These are phyloP conservation scores for Caenorhabditis uteleia DNA, from an alignment of 2,888 invertebrate genomes.

Conservation along the genomic window DNA sequence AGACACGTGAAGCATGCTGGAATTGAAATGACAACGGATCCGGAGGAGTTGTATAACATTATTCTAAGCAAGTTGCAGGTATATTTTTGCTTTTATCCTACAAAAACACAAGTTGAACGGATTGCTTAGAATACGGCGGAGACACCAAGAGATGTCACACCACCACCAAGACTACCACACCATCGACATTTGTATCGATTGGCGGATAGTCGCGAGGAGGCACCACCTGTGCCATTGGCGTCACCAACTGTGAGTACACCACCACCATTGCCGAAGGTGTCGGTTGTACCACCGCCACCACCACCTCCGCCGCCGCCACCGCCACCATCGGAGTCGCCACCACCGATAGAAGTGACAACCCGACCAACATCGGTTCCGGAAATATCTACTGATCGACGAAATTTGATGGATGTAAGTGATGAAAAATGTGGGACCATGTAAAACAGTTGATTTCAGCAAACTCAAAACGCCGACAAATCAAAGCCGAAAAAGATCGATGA, in stretches of 20 bases:
- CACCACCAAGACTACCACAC: conserved; percentile 13
- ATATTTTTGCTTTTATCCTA: conserved; percentile 2
- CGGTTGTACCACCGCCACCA: conserved; percentile 7
- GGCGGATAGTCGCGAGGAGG: conserved; percentile 13
- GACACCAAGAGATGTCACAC: not conserved
- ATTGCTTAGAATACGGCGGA: conserved; percentile 4
- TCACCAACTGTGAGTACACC: not conserved
- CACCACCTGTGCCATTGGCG: not conserved
- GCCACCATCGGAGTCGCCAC: not conserved
- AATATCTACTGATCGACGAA: conserved; percentile 11
- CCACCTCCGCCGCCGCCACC: conserved; percentile 15
- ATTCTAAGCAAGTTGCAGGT: conserved; percentile 22
- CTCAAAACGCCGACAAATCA: conserved; percentile 20
- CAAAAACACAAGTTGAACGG: conserved; percentile 7
- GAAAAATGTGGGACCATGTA: not conserved
- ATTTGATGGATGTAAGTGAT: conserved; percentile 18
- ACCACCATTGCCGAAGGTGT: too few relatives aligned
- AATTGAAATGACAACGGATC: conserved; percentile 13
- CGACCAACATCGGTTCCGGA: conserved; percentile 7
- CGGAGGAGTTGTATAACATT: conserved; percentile 17
- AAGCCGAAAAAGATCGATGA: conserved; percentile 21
- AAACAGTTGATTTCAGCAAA: conserved; percentile 14
- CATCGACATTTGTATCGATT: conserved; percentile 27
- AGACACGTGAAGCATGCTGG: conserved; percentile 12
- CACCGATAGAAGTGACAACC: not conserved